Conservation (phyloP, 2,888 invertebrate species). For the Diaphora mendica region DNA sequence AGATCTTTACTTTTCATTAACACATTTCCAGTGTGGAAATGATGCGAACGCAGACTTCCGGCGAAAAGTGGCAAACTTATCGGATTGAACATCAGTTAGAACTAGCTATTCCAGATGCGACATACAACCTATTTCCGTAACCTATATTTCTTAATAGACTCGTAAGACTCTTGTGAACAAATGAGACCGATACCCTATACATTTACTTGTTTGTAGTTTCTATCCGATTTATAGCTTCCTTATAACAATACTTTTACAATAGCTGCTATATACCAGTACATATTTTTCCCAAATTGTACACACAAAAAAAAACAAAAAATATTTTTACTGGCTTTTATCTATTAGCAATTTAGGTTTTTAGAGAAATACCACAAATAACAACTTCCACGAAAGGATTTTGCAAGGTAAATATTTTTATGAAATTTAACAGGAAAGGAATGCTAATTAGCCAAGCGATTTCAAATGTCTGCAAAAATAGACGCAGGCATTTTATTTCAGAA, state of each 20-base stretch:
- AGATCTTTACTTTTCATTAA: no score
- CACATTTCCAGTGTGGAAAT: not conserved
- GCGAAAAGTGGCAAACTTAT: not conserved
- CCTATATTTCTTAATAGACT: slow-evolving; percentile 28
- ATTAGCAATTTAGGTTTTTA: no score
- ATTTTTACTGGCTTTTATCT: no score
- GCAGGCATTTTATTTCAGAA: no score
- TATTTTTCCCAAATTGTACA: not conserved
- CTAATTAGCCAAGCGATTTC: no score
- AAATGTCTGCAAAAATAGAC: no score
- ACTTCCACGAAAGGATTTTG: no score
- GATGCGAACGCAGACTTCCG: not conserved
- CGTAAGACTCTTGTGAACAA: slow-evolving; percentile 11
- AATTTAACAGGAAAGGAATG: no score
- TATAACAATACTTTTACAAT: not conserved
- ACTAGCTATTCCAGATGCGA: not conserved
- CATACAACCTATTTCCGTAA: not conserved
- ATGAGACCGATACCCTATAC: slow-evolving; percentile 30
- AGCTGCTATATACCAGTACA: not conserved
- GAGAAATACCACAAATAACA: no score
- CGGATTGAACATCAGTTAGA: not conserved
- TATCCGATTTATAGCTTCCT: not conserved
- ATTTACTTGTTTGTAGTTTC: not conserved
- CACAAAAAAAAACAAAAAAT: no score
- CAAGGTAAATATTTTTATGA: no score